Evolutionary conservation across 1,140 invertebrate genomes (phyloP).

Genomic region (Acromyrmex echinatior): DNA sequence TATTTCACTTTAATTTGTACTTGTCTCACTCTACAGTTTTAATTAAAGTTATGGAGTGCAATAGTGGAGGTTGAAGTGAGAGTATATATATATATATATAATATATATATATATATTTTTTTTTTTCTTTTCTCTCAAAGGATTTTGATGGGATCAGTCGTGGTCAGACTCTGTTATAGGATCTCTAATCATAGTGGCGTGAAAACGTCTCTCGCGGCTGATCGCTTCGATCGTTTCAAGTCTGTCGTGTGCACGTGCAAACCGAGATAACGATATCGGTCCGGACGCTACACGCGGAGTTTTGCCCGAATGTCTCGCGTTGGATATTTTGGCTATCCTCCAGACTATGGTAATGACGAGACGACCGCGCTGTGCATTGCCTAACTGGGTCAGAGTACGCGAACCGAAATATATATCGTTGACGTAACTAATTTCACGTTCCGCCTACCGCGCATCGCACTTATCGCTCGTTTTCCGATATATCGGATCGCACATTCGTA

Average conservation of each 20-base stretch:
- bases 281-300: constrained; percentile 4
- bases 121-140: too few relatives aligned
- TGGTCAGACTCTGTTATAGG: too few relatives aligned
- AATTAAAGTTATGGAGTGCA: too few relatives aligned
- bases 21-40: too few relatives aligned
- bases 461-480: constrained; percentile 64
- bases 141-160: too few relatives aligned
- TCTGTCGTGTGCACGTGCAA: constrained; percentile 30
- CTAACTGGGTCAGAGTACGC: constrained; percentile 49
- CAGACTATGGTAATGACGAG: constrained; percentile 59
- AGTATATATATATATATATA: too few relatives aligned
- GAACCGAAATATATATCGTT: constrained; percentile 36
- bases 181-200: constrained; percentile 20
- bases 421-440: constrained; percentile 48
- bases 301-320: constrained; percentile 42
- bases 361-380: constrained; percentile 4
- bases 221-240: constrained; percentile 13
- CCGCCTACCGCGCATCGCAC: constrained; percentile 1
- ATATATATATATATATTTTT: too few relatives aligned
- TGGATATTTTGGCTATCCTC: constrained; percentile 60
- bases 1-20: too few relatives aligned
- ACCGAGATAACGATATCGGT: constrained; percentile 47
- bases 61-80: too few relatives aligned
- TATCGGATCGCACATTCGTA: constrained; percentile 28
- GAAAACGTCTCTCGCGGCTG: constrained; percentile 14